phyloP scores from a whole-genome alignment of 2,797 vertebrate species.

The Pygocentrus nattereri region DNA sequence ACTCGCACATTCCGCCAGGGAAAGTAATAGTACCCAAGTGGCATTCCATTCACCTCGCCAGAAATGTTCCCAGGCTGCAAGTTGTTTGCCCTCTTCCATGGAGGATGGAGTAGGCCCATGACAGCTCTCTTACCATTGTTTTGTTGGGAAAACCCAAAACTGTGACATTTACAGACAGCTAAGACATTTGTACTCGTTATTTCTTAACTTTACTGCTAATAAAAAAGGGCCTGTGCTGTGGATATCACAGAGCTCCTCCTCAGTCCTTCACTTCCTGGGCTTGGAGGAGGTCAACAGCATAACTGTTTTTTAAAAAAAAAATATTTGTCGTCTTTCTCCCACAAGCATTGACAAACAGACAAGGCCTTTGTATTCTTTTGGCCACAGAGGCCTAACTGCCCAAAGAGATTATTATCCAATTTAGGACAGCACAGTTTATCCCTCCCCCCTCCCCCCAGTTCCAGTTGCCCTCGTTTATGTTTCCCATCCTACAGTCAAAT shows the following conservation, averaged over 20 bases:
- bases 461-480: slow-evolving; percentile 58
- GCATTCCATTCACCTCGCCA: slow-evolving; percentile 79
- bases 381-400: slow-evolving; percentile 62
- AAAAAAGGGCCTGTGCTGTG: background rate
- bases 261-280: background rate
- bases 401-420: slow-evolving; percentile 73
- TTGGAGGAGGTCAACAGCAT: slow-evolving; percentile 30
- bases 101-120: slow-evolving; percentile 29
- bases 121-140: slow-evolving; percentile 38
- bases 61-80: slow-evolving; percentile 76
- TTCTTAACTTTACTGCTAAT: too few species aligned
- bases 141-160: slow-evolving; percentile 10
- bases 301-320: slow-evolving; percentile 28
- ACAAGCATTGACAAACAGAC: slow-evolving; percentile 59
- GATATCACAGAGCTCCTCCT: background rate
- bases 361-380: slow-evolving; percentile 63
- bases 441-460: slow-evolving; percentile 39
- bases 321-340: slow-evolving; percentile 50
- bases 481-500: slow-evolving; percentile 70
- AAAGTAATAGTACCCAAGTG: slow-evolving; percentile 83
- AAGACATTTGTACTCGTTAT: background rate
- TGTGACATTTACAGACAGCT: slow-evolving; percentile 30
- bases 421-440: slow-evolving; percentile 61
- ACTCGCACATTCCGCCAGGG: slow-evolving; percentile 82
- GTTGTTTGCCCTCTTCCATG: slow-evolving; percentile 55